Base-by-base conservation (phyloP, 2,797 vertebrate species). In the Poecilia wingei region DNA sequence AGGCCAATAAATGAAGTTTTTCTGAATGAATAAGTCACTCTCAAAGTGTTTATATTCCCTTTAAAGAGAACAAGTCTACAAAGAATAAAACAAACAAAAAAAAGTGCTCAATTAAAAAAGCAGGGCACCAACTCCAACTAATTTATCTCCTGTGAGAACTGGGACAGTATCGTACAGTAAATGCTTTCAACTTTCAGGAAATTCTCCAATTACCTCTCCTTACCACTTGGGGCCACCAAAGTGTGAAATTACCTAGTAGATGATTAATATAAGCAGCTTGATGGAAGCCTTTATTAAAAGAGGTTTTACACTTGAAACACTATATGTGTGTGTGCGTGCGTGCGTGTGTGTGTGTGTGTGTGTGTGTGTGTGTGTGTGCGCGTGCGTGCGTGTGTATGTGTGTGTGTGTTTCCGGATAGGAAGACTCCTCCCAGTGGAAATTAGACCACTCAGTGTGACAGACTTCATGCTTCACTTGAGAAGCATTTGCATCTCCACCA, bases 191-290 rank as follows among this genome's bases (percentile, higher is more conserved):
- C 61, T 81, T 80, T 71, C 12, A 59, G 57, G 39, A 78, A 72
- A 74, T 12, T n/a, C 22, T 77, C 79, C 55, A 73, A 75, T 73
- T 78, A 33, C 51, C 43, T 75, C 73, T 61, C 18, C 70, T 31
- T 1, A 20, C 64, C 73, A 49, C 75, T 36, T 73, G 53, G 43
- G 9, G 46, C 55, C 78, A 76, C 20, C 33, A 61, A 83, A 77
- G 73, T 82, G 82, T 89, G 82, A 91, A 86, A 86, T 82, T 80
- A 83, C 75, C 76, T 72, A 7, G 49, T 59, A 78, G 33, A 25
- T 43, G 72, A 83, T 81, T 76, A 78, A 72, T 77, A 69, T 76
- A 74, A 80, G 73, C 74, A 53, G 68, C 79, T 75, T 72, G 53
- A 77, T 72, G 69, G 55, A 55, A n/a, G 72, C 51, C 18, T 22